Percentiles rank a stretch among this genome's conserved stretches.
Conservation (phyloP, 2,888 invertebrate genomes). For the Disparrhopalites patrizii region DNA sequence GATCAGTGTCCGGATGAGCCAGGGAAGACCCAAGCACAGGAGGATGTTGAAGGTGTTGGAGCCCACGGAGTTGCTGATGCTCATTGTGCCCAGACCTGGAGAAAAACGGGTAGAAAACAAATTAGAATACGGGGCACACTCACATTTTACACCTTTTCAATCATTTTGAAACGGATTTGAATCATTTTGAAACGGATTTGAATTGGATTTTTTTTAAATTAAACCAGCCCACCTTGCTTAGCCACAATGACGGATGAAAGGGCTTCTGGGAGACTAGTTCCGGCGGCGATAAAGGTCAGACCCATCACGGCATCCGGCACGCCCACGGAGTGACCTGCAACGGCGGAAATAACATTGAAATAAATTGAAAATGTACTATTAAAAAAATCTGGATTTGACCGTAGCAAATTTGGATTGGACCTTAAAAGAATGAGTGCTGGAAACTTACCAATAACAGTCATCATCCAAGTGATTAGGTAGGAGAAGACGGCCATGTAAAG, state of each 20-base stretch:
- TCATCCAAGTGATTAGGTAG: slow-evolving; percentile 88
- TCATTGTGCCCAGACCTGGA: slow-evolving; percentile 70
- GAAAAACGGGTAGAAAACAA: background rate
- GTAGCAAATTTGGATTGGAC: no score
- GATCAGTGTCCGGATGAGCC: slow-evolving; percentile 65
- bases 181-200: background rate
- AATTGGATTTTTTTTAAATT: background rate
- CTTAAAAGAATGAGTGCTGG: no score
- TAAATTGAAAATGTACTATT: no score
- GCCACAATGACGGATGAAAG: slow-evolving; percentile 83
- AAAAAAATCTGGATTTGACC: no score
- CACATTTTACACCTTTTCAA: background rate
- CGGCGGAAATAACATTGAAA: slow-evolving; percentile 3
- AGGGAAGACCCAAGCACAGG: slow-evolving; percentile 75
- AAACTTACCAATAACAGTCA: slow-evolving; percentile 71
- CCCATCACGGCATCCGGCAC: slow-evolving; percentile 75
- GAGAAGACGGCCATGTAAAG: slow-evolving; percentile 80
- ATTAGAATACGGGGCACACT: no score
- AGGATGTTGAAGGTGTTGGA: slow-evolving; percentile 81
- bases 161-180: background rate
- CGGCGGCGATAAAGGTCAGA: slow-evolving; percentile 75
- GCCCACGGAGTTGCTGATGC: slow-evolving; percentile 80
- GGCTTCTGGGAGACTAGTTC: slow-evolving; percentile 85
- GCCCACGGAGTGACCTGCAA: slow-evolving; percentile 57
- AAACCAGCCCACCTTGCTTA: slow-evolving; percentile 68